Evolutionary conservation across 2,797 vertebrate species (phyloP).

Genomic region (Schizothorax lantsangensis): DNA sequence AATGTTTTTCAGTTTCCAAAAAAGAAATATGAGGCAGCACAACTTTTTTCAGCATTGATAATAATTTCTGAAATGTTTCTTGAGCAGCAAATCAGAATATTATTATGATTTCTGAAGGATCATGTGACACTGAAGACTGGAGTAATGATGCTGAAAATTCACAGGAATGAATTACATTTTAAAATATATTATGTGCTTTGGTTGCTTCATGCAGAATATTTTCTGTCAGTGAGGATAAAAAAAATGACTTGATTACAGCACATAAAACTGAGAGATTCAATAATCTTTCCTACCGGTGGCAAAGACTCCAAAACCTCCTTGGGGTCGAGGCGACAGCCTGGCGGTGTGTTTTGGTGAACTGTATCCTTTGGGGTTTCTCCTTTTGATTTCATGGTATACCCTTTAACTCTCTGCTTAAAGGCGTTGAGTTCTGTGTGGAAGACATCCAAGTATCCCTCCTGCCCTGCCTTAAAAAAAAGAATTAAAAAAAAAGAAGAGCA

Average conservation of each 20-base stretch:
- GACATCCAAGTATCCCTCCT: slow-evolving; percentile 93
- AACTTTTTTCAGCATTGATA: background rate
- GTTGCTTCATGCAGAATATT: background rate
- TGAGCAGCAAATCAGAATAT: background rate
- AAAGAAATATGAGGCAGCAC: background rate
- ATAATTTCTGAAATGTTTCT: background rate
- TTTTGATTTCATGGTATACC: slow-evolving; percentile 68
- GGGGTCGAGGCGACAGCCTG: slow-evolving; percentile 71
- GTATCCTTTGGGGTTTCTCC: slow-evolving; percentile 69
- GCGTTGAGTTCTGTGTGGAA: slow-evolving; percentile 93
- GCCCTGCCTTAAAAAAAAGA: slow-evolving; percentile 81
- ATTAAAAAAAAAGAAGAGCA: background rate
- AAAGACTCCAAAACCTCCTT: slow-evolving; percentile 82
- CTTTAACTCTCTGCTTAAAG: slow-evolving; percentile 90
- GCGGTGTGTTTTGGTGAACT: slow-evolving; percentile 59
- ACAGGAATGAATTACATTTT: background rate
- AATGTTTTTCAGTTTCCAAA: too few relatives aligned
- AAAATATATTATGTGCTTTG: background rate
- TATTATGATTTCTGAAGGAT: background rate
- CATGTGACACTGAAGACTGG: background rate
- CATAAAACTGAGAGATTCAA: background rate
- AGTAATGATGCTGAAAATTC: background rate
- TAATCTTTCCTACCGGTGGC: slow-evolving; percentile 78
- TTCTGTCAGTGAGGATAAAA: background rate
- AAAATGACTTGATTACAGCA: background rate